A percentile compares a stretch with the other conserved stretches of the same genome.
Conservation (phyloP, 2,797 vertebrate species). For the Neoniphon sammara region DNA sequence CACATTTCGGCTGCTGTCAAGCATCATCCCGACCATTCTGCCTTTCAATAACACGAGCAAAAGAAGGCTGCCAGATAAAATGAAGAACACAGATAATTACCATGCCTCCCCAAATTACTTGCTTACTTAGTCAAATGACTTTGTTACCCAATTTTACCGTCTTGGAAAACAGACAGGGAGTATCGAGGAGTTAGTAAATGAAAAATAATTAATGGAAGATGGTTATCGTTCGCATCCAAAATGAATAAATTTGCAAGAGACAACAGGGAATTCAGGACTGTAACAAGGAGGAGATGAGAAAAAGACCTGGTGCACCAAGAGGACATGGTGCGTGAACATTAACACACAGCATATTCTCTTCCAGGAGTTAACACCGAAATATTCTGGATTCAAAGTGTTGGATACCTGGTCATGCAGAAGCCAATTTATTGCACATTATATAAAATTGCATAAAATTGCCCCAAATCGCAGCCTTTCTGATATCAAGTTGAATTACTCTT, state of each 20-base stretch:
- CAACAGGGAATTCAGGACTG: not conserved
- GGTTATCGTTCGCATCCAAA: slow-evolving; percentile 45
- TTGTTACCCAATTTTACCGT: slow-evolving; percentile 43
- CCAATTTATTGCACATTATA: not conserved
- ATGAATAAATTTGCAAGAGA: slow-evolving; percentile 16
- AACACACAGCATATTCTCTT: not conserved
- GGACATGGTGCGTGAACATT: not conserved
- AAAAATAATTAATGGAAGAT: slow-evolving; percentile 45
- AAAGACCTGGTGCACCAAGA: not conserved
- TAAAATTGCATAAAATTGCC: slow-evolving; percentile 25
- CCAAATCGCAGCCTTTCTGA: slow-evolving; percentile 19
- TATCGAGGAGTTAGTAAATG: slow-evolving; percentile 30
- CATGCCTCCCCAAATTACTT: slow-evolving; percentile 40
- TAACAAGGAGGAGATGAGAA: not conserved
- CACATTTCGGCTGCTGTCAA: slow-evolving; percentile 7
- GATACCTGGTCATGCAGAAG: slow-evolving; percentile 1
- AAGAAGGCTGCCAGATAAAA: slow-evolving; percentile 7
- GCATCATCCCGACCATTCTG: slow-evolving; percentile 1
- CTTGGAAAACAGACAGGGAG: slow-evolving; percentile 51
- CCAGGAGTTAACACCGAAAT: not conserved
- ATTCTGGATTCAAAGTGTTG: slow-evolving; percentile 9
- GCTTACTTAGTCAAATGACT: slow-evolving; percentile 58
- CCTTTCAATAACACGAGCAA: slow-evolving; percentile 32
- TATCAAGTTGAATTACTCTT: slow-evolving; percentile 7
- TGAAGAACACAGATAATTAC: slow-evolving; percentile 6